A percentile compares a stretch with the other conserved stretches of the same genome.
Evolutionary conservation across 2,113 vertebrate genomes (phyloP).

Genomic region (Leuciscus idus): DNA sequence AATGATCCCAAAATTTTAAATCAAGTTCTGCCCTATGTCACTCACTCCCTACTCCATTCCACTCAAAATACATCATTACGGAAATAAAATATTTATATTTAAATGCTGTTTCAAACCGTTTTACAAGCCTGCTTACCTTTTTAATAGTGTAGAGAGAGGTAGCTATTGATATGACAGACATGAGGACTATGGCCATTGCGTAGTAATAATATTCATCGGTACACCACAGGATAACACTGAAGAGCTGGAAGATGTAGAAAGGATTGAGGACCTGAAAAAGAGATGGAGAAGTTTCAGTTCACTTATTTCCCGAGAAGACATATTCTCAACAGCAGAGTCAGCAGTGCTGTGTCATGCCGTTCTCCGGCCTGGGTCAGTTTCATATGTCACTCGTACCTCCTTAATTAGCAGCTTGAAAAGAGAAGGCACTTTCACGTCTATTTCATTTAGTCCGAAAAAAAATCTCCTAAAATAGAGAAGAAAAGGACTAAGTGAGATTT

Average conservation of each 20-base stretch:
- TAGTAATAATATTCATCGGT: constrained; percentile 97
- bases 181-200: constrained; percentile 91
- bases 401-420: constrained; percentile 98
- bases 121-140: constrained; percentile 78
- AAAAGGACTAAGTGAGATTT: background rate
- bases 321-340: background rate
- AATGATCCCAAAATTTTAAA: background rate
- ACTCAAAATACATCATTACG: background rate
- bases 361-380: background rate
- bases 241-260: constrained; percentile 99
- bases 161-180: constrained; percentile 95
- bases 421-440: constrained; percentile 99
- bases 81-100: background rate
- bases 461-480: constrained; percentile 78
- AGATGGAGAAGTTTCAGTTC: constrained; percentile 6
- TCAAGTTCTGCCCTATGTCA: background rate
- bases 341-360: constrained; percentile 2
- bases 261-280: constrained; percentile 91
- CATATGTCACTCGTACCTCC: constrained; percentile 82
- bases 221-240: constrained; percentile 96
- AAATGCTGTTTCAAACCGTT: background rate
- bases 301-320: background rate
- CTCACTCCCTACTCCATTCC: background rate
- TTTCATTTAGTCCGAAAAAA: constrained; percentile 97
- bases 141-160: constrained; percentile 97